Evolutionary conservation across 2,113 vertebrate genomes (phyloP).

Genomic region (Marcusenius ussheri): DNA sequence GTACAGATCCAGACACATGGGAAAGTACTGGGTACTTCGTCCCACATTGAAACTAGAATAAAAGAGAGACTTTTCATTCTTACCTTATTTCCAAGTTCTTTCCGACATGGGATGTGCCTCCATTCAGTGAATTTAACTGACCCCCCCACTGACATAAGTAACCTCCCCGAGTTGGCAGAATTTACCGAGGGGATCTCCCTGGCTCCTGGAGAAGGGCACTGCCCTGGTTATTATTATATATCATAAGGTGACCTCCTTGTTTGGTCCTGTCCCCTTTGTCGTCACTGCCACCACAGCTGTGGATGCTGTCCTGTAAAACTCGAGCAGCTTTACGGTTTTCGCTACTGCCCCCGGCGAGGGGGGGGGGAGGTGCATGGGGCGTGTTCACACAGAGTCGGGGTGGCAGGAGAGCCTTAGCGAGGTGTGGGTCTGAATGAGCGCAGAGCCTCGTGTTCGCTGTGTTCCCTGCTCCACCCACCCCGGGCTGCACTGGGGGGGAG

Average conservation of each 20-base stretch:
- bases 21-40: not conserved
- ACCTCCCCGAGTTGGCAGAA: not conserved
- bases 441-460: slow-evolving; percentile 18
- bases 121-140: not conserved
- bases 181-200: not conserved
- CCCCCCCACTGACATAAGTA: not conserved
- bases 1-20: not conserved
- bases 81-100: not conserved
- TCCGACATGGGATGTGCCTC: not conserved
- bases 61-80: not conserved
- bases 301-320: not conserved
- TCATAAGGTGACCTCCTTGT: not conserved
- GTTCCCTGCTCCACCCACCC: slow-evolving; percentile 25
- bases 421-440: slow-evolving; percentile 24
- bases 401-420: slow-evolving; percentile 8
- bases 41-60: not conserved
- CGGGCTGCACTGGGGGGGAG: not conserved
- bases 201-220: not conserved
- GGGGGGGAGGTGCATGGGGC: not conserved
- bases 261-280: not conserved
- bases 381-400: slow-evolving; percentile 18
- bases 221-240: not conserved
- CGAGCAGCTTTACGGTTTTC: not conserved
- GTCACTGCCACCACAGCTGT: not conserved
- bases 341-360: not conserved